Percentiles rank a stretch among this genome's conserved stretches.
Evolutionary conservation across 2,888 invertebrate species (phyloP).

Genomic region (Sipha maydis): DNA sequence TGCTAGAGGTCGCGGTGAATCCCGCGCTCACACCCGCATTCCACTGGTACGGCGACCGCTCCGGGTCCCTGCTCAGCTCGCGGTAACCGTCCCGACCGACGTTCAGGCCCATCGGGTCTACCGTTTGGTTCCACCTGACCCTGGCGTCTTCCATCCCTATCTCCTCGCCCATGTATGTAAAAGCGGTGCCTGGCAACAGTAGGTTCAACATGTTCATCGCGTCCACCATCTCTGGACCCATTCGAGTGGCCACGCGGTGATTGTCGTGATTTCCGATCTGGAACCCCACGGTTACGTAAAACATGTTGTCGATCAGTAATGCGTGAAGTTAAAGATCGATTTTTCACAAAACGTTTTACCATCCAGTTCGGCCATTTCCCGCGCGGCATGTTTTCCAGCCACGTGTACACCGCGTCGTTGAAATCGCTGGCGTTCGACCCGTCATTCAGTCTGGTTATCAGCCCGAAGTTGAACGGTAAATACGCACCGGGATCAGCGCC

Average conservation of each 20-base stretch:
- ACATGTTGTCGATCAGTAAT: no score
- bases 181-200: slow-evolving; percentile 84
- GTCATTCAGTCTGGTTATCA: slow-evolving; percentile 70
- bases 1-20: slow-evolving; percentile 71
- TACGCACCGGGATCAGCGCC: slow-evolving; percentile 71
- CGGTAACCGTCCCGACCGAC: slow-evolving; percentile 73
- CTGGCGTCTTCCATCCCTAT: slow-evolving; percentile 76
- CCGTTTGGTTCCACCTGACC: slow-evolving; percentile 70
- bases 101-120: slow-evolving; percentile 72
- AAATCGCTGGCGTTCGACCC: slow-evolving; percentile 70
- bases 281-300: background rate
- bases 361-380: slow-evolving; percentile 76
- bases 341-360: slow-evolving; percentile 67
- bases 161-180: slow-evolving; percentile 90
- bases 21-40: slow-evolving; percentile 71
- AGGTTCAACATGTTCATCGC: slow-evolving; percentile 70
- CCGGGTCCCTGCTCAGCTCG: slow-evolving; percentile 76
- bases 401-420: slow-evolving; percentile 70
- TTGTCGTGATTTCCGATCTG: slow-evolving; percentile 67
- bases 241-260: slow-evolving; percentile 66
- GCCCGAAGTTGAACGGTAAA: slow-evolving; percentile 76
- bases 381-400: slow-evolving; percentile 73
- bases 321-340: background rate
- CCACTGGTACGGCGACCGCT: slow-evolving; percentile 87
- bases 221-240: slow-evolving; percentile 68